Percentiles rank a stretch among this genome's conserved stretches.
Conservation (phyloP, 1,140 invertebrate genomes). For the Lepidotrigona ventralis region DNA sequence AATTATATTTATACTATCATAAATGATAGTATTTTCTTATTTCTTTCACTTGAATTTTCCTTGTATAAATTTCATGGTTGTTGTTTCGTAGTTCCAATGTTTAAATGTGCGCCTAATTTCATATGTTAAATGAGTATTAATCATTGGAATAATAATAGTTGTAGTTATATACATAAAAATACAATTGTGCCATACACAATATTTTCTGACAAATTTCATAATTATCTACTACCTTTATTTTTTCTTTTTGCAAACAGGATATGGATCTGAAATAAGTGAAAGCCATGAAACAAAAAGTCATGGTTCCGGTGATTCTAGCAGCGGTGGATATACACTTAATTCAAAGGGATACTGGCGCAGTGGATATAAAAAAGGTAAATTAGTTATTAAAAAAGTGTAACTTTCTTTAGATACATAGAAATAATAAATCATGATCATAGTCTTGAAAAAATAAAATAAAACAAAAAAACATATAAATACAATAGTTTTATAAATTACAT, state of each 20-base stretch:
- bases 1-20: too few species aligned
- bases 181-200: too few species aligned
- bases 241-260: constrained; percentile 79
- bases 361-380: constrained; percentile 83
- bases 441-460: neutral
- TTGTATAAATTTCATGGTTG: too few species aligned
- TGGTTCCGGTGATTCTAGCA: constrained; percentile 74
- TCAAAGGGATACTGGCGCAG: constrained; percentile 81
- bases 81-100: too few species aligned
- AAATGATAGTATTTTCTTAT: too few species aligned
- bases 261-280: constrained; percentile 88
- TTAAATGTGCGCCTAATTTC: too few species aligned
- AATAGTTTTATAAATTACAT: neutral
- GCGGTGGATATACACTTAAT: constrained; percentile 50
- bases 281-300: constrained; percentile 81
- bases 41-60: too few species aligned
- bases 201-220: neutral
- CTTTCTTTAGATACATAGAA: too few species aligned
- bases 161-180: too few species aligned
- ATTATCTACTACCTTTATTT: neutral
- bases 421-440: neutral
- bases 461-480: neutral
- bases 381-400: neutral
- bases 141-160: too few species aligned
- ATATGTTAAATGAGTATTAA: too few species aligned